phyloP scores from a whole-genome alignment of 1,140 invertebrate species.

The Drosophila funebris region DNA sequence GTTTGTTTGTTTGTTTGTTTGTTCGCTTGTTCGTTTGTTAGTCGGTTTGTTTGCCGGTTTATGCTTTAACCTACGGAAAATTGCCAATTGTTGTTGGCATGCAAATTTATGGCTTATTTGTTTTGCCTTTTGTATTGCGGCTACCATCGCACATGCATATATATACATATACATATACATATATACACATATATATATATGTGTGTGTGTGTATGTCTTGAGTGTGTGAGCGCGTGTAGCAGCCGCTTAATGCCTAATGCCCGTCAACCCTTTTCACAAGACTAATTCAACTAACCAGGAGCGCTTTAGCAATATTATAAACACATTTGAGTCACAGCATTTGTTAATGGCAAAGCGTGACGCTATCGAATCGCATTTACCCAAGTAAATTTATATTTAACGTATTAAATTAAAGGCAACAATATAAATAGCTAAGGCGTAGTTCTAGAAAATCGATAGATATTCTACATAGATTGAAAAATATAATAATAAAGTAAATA shows the following conservation, averaged over 20 bases:
- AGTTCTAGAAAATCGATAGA: too few relatives aligned
- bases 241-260: slow-evolving; percentile 43
- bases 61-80: slow-evolving; percentile 66
- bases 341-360: neutral
- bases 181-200: neutral
- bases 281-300: slow-evolving; percentile 38
- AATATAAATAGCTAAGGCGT: too few relatives aligned
- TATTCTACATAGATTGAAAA: too few relatives aligned
- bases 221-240: slow-evolving; percentile 11
- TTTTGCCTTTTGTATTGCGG: slow-evolving; percentile 52
- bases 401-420: too few relatives aligned
- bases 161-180: neutral
- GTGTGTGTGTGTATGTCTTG: neutral
- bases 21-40: slow-evolving; percentile 56
- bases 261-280: slow-evolving; percentile 52
- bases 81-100: slow-evolving; percentile 76
- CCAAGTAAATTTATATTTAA: neutral
- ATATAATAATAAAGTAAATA: too few relatives aligned
- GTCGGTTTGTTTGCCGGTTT: slow-evolving; percentile 50
- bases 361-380: neutral
- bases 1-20: slow-evolving; percentile 17
- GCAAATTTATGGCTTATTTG: slow-evolving; percentile 79
- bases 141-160: neutral
- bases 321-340: neutral
- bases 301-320: slow-evolving; percentile 7